phyloP scores from a whole-genome alignment of 1,140 invertebrate genomes.

The Atta colombica region DNA sequence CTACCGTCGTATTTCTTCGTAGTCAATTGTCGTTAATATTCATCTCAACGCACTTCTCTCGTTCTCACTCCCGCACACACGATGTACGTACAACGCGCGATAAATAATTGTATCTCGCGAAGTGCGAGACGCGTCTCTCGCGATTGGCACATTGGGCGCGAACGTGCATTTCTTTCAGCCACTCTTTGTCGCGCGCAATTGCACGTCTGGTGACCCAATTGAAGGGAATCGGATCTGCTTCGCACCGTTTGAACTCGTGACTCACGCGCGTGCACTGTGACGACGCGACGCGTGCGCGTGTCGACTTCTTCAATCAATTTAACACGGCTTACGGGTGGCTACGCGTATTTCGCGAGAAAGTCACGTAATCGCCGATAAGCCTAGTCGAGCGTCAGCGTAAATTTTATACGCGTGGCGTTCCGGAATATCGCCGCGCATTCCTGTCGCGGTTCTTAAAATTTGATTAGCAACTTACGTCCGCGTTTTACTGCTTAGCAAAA shows the following conservation, averaged over 20 bases:
- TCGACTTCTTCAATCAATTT: constrained; percentile 50
- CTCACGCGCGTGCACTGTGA: constrained; percentile 39
- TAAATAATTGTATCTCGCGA: constrained; percentile 49
- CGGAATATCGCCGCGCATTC: constrained; percentile 21
- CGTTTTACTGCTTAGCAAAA: not conserved
- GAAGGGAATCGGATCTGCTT: not conserved
- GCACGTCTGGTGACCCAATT: constrained; percentile 56
- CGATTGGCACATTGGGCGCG: not conserved
- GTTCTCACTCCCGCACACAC: not conserved
- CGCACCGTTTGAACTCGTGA: constrained; percentile 58
- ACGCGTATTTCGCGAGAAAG: constrained; percentile 29
- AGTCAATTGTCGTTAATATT: constrained; percentile 38
- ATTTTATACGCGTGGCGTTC: constrained; percentile 25
- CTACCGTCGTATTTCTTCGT: constrained; percentile 19
- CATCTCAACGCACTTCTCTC: constrained; percentile 15
- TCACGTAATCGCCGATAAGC: constrained; percentile 61
- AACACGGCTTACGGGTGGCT: not conserved
- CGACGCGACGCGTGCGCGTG: constrained; percentile 10
- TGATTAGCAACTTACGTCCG: constrained; percentile 12
- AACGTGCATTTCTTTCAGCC: not conserved
- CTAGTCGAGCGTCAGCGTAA: constrained; percentile 51
- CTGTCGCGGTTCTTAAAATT: constrained; percentile 23
- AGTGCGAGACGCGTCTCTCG: constrained; percentile 14
- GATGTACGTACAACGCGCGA: constrained; percentile 1
- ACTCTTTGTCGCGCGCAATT: constrained; percentile 40